Evolutionary conservation across 2,113 vertebrate genomes (phyloP).

Genomic region (Bufo gargarizans): DNA sequence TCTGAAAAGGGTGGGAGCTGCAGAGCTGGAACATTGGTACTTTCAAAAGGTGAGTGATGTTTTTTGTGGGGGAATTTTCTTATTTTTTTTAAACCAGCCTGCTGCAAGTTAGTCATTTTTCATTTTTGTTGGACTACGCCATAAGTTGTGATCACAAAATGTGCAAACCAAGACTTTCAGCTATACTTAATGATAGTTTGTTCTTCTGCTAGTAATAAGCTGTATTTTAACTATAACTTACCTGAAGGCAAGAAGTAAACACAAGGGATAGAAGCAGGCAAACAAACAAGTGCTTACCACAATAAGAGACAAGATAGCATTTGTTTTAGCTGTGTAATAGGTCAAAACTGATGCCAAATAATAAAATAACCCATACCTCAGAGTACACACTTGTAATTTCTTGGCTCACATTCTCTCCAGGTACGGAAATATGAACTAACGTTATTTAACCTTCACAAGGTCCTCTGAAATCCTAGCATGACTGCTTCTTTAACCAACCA

Average conservation of each 20-base stretch:
- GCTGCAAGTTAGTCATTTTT: too few species aligned
- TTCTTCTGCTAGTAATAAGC: background rate
- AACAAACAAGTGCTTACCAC: slow-evolving; percentile 53
- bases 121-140: too few species aligned
- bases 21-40: too few species aligned
- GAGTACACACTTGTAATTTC: background rate
- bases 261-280: background rate
- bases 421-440: background rate
- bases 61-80: too few species aligned
- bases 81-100: too few species aligned
- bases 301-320: slow-evolving; percentile 50
- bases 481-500: background rate
- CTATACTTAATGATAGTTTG: background rate
- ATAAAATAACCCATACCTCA: slow-evolving; percentile 1
- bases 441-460: background rate
- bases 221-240: background rate
- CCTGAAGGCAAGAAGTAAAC: background rate
- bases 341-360: slow-evolving; percentile 30
- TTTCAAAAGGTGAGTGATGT: too few species aligned
- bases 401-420: background rate
- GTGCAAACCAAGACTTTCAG: background rate
- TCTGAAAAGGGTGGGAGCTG: too few species aligned
- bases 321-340: slow-evolving; percentile 24
- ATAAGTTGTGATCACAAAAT: background rate
- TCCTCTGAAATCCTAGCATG: background rate